Base-by-base conservation (phyloP, 2,888 invertebrate genomes). In the Drosophila subquinaria region DNA sequence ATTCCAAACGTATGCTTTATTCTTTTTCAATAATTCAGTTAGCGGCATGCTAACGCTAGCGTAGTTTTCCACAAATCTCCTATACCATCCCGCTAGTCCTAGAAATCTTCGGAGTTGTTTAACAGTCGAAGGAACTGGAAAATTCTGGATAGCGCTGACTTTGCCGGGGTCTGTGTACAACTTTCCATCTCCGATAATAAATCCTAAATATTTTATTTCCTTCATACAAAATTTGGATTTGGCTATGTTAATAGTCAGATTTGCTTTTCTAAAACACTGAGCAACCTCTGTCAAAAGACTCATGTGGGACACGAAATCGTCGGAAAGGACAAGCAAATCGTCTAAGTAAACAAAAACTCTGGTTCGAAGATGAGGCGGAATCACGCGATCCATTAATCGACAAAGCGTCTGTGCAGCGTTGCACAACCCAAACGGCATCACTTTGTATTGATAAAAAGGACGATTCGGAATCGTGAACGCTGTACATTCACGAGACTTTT, bases 281-380 rank as follows among this genome's bases (percentile, higher is more conserved):
- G 51, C 51, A 8, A 51, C 20, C 11, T 35, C 6, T 35, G 10
- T 51, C 9, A 36, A 51, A 10, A 33, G 9, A 1, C 5, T 17
- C 33, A 74, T 10, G 20, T 76, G 72, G 0, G 50, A 50, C 0
- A 68, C 71, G 15, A 73, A 71, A 20, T 69, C 55, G 1, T 47
- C 55, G 0, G 67, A 70, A 1, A 68, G 40, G 9, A 72, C 17
- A 0, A 76, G 40, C 0, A 73, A 33, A 43, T 74, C 69, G 17
- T 76, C 72, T 3, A 74, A 43, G 15, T 79, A 74, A 0, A 73
- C 65, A 8, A 78, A 76, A 0, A 75, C 68, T 23, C 17, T 20
- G 3, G 20, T 42, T 2, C 52, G 47, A 1, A 60, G 13, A 23
- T 30, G 17, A 1, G 59, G 17, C 10, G 57, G 57, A 11, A 66